phyloP scores from a whole-genome alignment of 2,888 invertebrate species.

The Acrobasis repandana region DNA sequence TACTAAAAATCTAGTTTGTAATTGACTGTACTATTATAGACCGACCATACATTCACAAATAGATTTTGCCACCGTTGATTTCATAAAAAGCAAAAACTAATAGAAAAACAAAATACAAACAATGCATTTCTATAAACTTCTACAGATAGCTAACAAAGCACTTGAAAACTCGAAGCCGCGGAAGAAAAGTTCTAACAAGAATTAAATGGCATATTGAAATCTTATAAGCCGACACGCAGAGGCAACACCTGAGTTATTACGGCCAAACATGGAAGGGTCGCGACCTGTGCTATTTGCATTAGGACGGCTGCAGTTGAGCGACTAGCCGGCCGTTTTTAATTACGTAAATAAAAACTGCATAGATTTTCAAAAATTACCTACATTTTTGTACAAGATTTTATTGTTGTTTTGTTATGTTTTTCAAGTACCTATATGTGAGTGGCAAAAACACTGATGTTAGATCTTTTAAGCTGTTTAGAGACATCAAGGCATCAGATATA shows the following conservation, averaged over 20 bases:
- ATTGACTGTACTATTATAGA: too few species aligned
- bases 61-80: too few species aligned
- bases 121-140: background rate
- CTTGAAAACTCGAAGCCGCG: background rate
- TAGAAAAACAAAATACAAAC: too few species aligned
- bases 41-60: too few species aligned
- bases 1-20: too few species aligned
- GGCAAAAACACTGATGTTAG: too few species aligned
- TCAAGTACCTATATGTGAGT: too few species aligned
- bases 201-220: constrained; percentile 59
- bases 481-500: too few species aligned
- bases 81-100: too few species aligned
- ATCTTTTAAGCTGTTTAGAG: too few species aligned
- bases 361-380: background rate
- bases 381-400: too few species aligned
- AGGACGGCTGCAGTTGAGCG: constrained; percentile 37
- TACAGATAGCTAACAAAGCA: constrained; percentile 2
- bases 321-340: constrained; percentile 2
- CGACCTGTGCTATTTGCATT: constrained; percentile 66
- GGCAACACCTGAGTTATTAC: constrained; percentile 60
- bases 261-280: constrained; percentile 65
- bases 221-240: constrained; percentile 51
- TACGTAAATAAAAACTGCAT: background rate
- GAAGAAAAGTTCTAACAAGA: constrained; percentile 29
- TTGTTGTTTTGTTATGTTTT: too few species aligned